Conservation (phyloP, 2,888 invertebrate genomes). For the Cantharis rustica region DNA sequence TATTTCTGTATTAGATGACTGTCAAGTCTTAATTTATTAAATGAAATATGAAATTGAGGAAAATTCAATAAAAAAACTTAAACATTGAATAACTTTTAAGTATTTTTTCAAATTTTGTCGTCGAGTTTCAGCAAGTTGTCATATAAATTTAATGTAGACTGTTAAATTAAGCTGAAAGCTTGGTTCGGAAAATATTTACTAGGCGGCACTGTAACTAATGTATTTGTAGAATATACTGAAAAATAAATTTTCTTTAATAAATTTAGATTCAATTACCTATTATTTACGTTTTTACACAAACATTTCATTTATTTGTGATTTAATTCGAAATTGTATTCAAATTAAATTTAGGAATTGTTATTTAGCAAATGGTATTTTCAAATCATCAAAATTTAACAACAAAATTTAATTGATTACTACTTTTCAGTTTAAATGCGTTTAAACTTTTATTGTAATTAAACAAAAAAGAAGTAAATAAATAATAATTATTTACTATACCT, state of each 20-base stretch:
- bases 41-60: no score
- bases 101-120: background rate
- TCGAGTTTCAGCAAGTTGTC: background rate
- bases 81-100: background rate
- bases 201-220: background rate
- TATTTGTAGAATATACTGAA: background rate
- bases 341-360: no score
- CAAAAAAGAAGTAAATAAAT: no score
- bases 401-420: no score
- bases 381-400: no score
- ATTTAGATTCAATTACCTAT: background rate
- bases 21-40: no score
- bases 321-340: no score
- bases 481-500: no score
- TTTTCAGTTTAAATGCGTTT: no score
- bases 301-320: background rate
- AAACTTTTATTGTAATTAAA: no score
- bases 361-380: no score
- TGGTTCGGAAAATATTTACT: background rate
- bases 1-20: no score
- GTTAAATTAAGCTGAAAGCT: background rate
- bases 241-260: background rate
- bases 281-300: background rate
- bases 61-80: background rate
- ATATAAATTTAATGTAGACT: background rate